Base-by-base conservation (phyloP, 2,888 invertebrate species). In the Acanthococcus lagerstroemiae region DNA sequence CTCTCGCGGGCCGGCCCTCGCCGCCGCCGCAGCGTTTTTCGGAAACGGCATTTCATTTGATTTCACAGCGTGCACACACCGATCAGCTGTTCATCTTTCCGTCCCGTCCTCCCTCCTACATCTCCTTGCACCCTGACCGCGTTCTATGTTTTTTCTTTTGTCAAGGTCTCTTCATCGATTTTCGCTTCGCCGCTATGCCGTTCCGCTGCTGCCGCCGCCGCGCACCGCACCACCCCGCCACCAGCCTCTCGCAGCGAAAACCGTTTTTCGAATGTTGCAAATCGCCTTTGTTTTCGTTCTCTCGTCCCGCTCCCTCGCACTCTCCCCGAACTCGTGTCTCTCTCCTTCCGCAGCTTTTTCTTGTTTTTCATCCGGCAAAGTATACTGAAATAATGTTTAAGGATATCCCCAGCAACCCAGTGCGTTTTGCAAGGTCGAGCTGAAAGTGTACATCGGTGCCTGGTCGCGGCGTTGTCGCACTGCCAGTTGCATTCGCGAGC, bases 101-200 rank as follows among this genome's bases (percentile, higher is more conserved):
- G 37, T 24, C 45, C 22, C 52, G 2, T 22, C 52, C 25, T 52
- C 25, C 30, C 63, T 46, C 21, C n/a, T 17, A 6, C 50, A 6
- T 48, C 58, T 30, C 55, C 55, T 17, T 22, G 52, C 65, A 55
- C 65, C 55, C 52, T 63, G 63, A 63, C 63, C 63, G 63, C 63
- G 54, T 63, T 63, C 30, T 24, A 63, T 52, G 63, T 52, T 52
- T 63, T 63, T 63, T 63, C 63, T 54, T 63, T 63, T 63, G 63
- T 63, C 63, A 63, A 63, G 63, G 63, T 63, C 54, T 54, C 63
- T 17, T 24, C 37, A 63, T 63, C 54, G 63, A 63, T 63, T 50
- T 63, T 48, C 26, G 19, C 22, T 63, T 48, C 26, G 19, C 22
- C 22, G 52, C 22, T 52, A 22, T 22, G 5, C 46, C 46, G 5